Percentiles rank a stretch among this genome's conserved stretches.
phyloP scores from a whole-genome alignment of 2,113 vertebrate species.

The Nibea coibor region DNA sequence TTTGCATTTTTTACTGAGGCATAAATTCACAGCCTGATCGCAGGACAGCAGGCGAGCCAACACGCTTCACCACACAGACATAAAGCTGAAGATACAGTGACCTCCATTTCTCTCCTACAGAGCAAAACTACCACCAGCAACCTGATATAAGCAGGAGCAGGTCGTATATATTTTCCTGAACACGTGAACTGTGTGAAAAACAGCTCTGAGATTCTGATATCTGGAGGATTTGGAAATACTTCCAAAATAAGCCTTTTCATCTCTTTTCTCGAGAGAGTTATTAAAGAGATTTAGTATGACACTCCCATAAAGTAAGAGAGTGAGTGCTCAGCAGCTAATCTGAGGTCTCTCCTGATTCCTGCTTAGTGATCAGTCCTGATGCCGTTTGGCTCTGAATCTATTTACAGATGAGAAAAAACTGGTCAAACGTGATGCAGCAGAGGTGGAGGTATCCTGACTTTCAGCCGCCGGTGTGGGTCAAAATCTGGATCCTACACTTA shows the following conservation, averaged over 20 bases:
- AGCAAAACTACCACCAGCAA: too few species aligned
- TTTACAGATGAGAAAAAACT: too few species aligned
- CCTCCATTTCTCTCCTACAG: not conserved
- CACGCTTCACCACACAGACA: not conserved
- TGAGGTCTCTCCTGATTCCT: too few species aligned
- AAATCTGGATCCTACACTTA: not conserved
- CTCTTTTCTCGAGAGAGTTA: too few species aligned
- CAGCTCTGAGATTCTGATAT: not conserved
- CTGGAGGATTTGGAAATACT: not conserved
- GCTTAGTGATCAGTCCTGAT: too few species aligned
- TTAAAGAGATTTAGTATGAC: not conserved
- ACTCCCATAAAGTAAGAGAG: not conserved
- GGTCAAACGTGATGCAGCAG: not conserved
- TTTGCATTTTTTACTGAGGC: not conserved
- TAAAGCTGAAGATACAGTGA: not conserved
- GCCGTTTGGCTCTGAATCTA: too few species aligned
- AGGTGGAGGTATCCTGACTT: not conserved
- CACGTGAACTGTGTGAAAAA: too few species aligned
- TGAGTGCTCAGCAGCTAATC: too few species aligned
- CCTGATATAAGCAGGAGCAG: too few species aligned
- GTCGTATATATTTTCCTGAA: too few species aligned
- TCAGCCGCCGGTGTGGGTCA: too few species aligned
- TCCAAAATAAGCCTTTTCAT: not conserved
- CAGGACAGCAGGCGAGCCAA: constrained; percentile 37
- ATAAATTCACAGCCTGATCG: constrained; percentile 5